phyloP scores from a whole-genome alignment of 2,113 vertebrate species.

The Notechis scutatus region DNA sequence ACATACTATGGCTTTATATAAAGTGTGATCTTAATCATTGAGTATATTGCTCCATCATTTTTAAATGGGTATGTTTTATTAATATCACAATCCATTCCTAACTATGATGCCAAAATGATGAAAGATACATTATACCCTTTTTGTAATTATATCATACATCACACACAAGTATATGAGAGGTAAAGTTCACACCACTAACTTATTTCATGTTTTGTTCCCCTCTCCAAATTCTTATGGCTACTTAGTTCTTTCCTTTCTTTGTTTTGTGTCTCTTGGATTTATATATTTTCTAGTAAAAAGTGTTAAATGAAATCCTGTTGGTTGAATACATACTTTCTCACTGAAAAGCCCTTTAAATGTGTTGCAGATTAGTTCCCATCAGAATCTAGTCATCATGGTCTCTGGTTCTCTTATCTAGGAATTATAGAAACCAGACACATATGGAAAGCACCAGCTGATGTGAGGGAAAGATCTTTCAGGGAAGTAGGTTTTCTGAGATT shows the following conservation, averaged over 20 bases:
- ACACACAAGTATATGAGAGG: background rate
- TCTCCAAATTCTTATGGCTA: background rate
- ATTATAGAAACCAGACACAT: background rate
- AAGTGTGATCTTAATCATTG: background rate
- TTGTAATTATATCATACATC: background rate
- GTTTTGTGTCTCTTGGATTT: background rate
- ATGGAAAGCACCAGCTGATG: background rate
- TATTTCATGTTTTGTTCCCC: background rate
- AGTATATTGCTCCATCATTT: background rate
- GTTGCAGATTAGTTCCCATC: background rate
- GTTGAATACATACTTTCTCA: background rate
- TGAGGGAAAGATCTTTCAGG: background rate
- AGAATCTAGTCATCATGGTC: background rate
- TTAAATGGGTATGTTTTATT: background rate
- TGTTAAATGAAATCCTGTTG: background rate
- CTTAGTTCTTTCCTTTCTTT: background rate
- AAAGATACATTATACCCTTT: background rate
- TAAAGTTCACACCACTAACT: background rate
- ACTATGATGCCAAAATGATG: background rate
- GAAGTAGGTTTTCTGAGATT: background rate
- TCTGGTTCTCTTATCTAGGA: background rate
- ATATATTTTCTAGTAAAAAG: background rate
- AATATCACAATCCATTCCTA: background rate
- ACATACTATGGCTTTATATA: background rate
- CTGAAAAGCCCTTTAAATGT: background rate